A percentile compares a stretch with the other conserved stretches of the same genome.
Conservation (phyloP, 2,797 vertebrate species). For the Lutjanus campechanus region DNA sequence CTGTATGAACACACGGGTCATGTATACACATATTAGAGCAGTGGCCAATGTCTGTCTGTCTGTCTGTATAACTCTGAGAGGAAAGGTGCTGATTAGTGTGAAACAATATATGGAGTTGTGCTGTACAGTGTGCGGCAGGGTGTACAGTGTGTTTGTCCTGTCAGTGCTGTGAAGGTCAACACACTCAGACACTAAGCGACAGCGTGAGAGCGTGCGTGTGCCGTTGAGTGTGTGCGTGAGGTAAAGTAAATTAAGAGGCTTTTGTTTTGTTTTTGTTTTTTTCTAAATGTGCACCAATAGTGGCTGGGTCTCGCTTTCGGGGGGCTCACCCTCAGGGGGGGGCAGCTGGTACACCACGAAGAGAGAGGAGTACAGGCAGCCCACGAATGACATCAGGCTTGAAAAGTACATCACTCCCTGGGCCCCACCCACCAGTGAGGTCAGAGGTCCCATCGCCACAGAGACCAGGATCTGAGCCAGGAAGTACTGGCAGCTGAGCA, state of each 20-base stretch:
- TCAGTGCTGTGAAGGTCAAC: conserved; percentile 62
- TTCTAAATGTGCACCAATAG: conserved; percentile 89
- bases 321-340: conserved; percentile 86
- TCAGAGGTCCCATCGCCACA: conserved; percentile 96
- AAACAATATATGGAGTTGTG: conserved; percentile 62
- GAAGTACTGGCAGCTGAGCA: conserved; percentile 99
- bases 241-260: conserved; percentile 59
- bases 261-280: conserved; percentile 23
- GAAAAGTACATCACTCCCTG: conserved; percentile 99
- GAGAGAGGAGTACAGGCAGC: conserved; percentile 97
- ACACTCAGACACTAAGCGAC: conserved; percentile 59
- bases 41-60: conserved; percentile 80
- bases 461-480: conserved; percentile 98
- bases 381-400: conserved; percentile 96
- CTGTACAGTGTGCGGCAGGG: conserved; percentile 76
- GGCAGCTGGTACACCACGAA: conserved; percentile 95
- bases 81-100: conserved; percentile 59
- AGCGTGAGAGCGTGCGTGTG: conserved; percentile 40
- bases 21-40: conserved; percentile 67
- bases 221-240: conserved; percentile 37
- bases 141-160: conserved; percentile 61
- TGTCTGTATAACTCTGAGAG: conserved; percentile 75
- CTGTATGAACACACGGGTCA: conserved; percentile 77
- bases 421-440: conserved; percentile 95
- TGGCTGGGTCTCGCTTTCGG: conserved; percentile 92